Base-by-base conservation (phyloP, 1,140 invertebrate species). In the Araneus ventricosus region DNA sequence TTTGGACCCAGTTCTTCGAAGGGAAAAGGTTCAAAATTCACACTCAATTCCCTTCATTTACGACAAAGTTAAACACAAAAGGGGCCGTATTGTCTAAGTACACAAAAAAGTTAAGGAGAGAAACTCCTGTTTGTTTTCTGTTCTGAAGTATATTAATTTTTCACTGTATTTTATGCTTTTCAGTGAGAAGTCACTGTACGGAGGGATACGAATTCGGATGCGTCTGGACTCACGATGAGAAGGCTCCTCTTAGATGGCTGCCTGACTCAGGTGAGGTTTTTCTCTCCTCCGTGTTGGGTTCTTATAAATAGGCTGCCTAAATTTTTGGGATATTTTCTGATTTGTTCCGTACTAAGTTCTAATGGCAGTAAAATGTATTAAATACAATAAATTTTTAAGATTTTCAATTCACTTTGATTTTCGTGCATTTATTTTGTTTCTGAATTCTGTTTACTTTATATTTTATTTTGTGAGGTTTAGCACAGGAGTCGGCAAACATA, bases 151-250 rank as follows among this genome's bases (percentile, higher is more conserved):
- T n/a, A n/a, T n/a, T n/a, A n/a, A n/a, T 17, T 22, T 75, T 34
- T 17, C 27, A 2, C 5, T 34, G 6, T 0, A 27, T 14, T 24
- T 84, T 84, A 27, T n/a, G 2, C 4, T 0, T 87, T 87, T 61
- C 45, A 87, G 85, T 87, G 57, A 14, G 14, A 4, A 87, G 85
- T 7, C 85, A 61, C 24, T 87, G 85, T 17, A 30, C 39, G 2
- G 30, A 87, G 27, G 85, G 85, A 24, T 61, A 87, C 34, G 85
- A 87, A n/a, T 8, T 45, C 8, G 85, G 27, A 5, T 87, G 85
- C 57, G 20, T 87, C 14, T 87, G 85, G 85, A 87, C 52, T 34
- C 85, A 87, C 22, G 85, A 87, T 30, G 85, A 63, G 0, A 87
- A 61, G 27, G 22, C 52, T n/a, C 52, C 85, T 34, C 41, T 87